Percentiles rank a stretch among this genome's conserved stretches.
Conservation (phyloP, 2,797 vertebrate genomes). For the Pelobates cultripes region DNA sequence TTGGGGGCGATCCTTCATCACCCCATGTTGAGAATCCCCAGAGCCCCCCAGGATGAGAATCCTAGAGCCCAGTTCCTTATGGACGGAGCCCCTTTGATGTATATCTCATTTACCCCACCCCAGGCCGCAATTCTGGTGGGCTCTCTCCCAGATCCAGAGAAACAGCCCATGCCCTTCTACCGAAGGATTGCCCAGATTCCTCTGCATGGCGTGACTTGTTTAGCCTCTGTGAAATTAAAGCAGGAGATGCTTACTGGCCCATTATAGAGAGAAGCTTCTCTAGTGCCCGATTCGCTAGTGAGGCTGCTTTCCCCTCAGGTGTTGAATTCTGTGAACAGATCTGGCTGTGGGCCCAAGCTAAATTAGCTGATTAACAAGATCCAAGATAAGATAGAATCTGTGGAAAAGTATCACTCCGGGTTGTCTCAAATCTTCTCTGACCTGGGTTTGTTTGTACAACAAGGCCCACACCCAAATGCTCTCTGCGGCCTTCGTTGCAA, state of each 20-base stretch:
- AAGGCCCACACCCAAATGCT: too few relatives aligned
- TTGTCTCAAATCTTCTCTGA: neutral
- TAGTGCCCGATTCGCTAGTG: neutral
- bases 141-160: neutral
- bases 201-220: too few relatives aligned
- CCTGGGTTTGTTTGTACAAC: neutral
- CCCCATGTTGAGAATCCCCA: too few relatives aligned
- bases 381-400: neutral
- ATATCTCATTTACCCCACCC: too few relatives aligned
- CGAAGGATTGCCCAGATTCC: neutral
- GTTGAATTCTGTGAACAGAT: neutral
- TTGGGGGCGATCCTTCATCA: too few relatives aligned
- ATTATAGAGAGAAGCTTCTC: too few relatives aligned
- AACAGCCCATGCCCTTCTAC: constrained; percentile 7
- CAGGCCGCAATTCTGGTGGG: too few relatives aligned
- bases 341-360: neutral
- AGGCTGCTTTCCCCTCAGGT: neutral
- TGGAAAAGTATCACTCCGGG: neutral
- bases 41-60: too few relatives aligned
- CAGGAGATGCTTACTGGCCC: too few relatives aligned
- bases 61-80: too few relatives aligned
- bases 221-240: too few relatives aligned
- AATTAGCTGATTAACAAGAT: neutral
- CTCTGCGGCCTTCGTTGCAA: too few relatives aligned
- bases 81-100: neutral